phyloP scores from a whole-genome alignment of 2,113 vertebrate species.

The Irena cyanogastra region DNA sequence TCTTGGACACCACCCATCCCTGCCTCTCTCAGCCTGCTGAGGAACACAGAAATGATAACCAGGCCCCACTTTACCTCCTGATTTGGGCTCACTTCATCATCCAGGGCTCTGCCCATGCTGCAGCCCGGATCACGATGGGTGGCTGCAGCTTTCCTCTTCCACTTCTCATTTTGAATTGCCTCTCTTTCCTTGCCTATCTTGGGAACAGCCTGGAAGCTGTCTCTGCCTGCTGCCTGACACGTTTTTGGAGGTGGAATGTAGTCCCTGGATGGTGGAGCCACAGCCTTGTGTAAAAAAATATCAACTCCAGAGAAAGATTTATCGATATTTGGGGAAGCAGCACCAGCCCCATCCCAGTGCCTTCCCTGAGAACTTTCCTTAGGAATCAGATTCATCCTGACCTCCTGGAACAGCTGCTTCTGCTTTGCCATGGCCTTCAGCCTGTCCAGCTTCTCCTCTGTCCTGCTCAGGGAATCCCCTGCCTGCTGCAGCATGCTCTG shows the following conservation, averaged over 20 bases:
- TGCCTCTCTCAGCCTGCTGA: background rate
- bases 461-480: background rate
- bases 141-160: background rate
- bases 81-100: background rate
- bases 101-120: background rate
- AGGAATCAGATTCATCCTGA: background rate
- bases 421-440: background rate
- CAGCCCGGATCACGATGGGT: background rate
- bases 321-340: background rate
- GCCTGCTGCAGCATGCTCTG: slow-evolving; percentile 57
- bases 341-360: background rate
- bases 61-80: slow-evolving; percentile 49
- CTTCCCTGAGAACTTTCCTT: background rate
- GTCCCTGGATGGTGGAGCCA: slow-evolving; percentile 50
- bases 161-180: background rate
- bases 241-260: slow-evolving; percentile 20
- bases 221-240: background rate
- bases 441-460: background rate
- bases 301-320: background rate
- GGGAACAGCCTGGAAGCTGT: background rate
- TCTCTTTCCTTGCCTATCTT: background rate
- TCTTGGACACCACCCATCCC: background rate
- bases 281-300: background rate
- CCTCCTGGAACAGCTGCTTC: background rate
- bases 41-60: background rate